These are phyloP conservation scores for Actinia tenebrosa DNA, from an alignment of 64 coral and sea anemone genomes.

Conservation along the genomic window DNA sequence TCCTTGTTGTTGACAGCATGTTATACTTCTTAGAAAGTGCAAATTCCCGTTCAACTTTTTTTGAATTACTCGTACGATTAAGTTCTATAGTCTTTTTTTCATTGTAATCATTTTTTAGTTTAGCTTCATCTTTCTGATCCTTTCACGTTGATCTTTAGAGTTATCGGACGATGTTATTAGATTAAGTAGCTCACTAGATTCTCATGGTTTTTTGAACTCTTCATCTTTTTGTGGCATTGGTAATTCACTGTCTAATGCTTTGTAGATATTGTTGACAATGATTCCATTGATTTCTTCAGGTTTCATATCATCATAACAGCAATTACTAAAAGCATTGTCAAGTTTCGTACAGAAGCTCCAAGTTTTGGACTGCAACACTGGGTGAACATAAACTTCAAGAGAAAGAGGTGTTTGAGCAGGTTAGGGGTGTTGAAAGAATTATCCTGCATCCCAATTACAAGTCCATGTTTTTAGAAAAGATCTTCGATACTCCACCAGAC, in stretches of 20 bases:
- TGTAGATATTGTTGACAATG: not conserved
- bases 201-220: slow-evolving; percentile 5
- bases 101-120: slow-evolving; percentile 2
- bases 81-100: not conserved
- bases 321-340: too few relatives aligned
- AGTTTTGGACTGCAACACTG: slow-evolving; percentile 35
- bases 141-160: slow-evolving; percentile 7
- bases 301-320: too few relatives aligned
- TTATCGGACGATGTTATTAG: not conserved
- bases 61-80: not conserved
- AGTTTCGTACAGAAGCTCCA: not conserved
- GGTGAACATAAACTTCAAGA: slow-evolving; percentile 49
- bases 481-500: slow-evolving; percentile 50
- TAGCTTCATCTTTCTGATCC: slow-evolving; percentile 5
- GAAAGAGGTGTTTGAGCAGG: slow-evolving; percentile 46
- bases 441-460: slow-evolving; percentile 49
- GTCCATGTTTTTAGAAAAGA: slow-evolving; percentile 44
- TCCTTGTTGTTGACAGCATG: not conserved
- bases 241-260: slow-evolving; percentile 6
- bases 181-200: not conserved
- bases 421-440: slow-evolving; percentile 21
- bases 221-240: not conserved
- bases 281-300: too few relatives aligned
- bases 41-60: slow-evolving; percentile 11
- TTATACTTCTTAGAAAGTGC: slow-evolving; percentile 3